Evolutionary conservation across 2,113 vertebrate genomes (phyloP).

Genomic region (Macrotis lagotis): DNA sequence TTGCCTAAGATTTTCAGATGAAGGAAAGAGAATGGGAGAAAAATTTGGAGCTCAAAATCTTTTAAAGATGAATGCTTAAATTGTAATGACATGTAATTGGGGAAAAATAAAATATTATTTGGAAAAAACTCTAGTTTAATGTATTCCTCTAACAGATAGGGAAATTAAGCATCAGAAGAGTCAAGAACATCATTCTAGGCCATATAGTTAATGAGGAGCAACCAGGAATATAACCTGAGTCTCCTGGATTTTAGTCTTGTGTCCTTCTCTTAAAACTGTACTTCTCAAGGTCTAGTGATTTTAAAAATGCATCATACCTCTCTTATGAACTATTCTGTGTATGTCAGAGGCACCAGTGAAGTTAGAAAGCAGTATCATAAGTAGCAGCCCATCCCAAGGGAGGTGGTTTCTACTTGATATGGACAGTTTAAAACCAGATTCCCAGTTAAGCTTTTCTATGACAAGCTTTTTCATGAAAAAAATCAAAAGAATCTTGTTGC

Average conservation of each 20-base stretch:
- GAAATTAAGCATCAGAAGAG: neutral
- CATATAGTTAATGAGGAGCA: neutral
- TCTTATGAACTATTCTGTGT: neutral
- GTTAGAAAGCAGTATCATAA: neutral
- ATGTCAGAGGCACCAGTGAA: neutral
- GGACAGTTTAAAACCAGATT: slow-evolving; percentile 16
- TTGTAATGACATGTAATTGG: too few relatives aligned
- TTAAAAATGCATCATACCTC: neutral
- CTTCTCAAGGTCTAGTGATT: neutral
- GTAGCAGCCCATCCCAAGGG: neutral
- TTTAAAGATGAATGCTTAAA: too few relatives aligned
- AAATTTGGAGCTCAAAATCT: too few relatives aligned
- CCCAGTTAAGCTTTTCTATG: slow-evolving; percentile 25
- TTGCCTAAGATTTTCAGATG: too few relatives aligned
- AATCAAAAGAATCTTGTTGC: slow-evolving; percentile 37
- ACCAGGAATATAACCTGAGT: neutral
- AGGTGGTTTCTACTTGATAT: slow-evolving; percentile 44
- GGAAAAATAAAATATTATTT: too few relatives aligned
- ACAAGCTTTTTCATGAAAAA: slow-evolving; percentile 18
- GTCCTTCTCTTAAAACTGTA: neutral
- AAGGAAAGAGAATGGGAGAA: too few relatives aligned
- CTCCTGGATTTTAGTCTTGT: neutral
- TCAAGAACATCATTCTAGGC: neutral
- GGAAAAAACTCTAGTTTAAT: neutral
- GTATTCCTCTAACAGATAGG: neutral